These are phyloP conservation scores for Neodiprion lecontei DNA, from an alignment of 1,140 invertebrate species.

Conservation along the genomic window DNA sequence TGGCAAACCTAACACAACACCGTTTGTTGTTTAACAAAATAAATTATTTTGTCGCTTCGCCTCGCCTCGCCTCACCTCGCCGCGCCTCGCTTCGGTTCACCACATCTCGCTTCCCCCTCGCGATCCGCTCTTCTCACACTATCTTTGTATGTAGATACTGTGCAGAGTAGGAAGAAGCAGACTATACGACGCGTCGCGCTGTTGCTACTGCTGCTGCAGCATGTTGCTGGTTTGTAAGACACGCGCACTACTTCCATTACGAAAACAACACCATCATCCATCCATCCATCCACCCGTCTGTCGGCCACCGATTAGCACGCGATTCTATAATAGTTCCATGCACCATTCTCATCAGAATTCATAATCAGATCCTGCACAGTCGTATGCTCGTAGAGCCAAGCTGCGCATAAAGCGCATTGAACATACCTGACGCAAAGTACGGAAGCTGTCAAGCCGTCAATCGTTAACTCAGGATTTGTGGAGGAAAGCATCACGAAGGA, in stretches of 20 bases:
- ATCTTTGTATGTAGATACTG: not conserved
- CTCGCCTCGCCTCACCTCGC: constrained; percentile 29
- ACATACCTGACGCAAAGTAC: too few relatives aligned
- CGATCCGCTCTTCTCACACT: not conserved
- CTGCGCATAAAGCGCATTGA: too few relatives aligned
- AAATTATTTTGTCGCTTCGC: constrained; percentile 52
- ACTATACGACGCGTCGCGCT: constrained; percentile 20
- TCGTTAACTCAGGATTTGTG: too few relatives aligned
- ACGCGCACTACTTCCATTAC: constrained; percentile 30
- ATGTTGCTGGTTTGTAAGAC: constrained; percentile 17
- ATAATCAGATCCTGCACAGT: too few relatives aligned
- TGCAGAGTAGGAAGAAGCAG: not conserved
- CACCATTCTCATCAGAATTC: not conserved
- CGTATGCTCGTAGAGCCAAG: too few relatives aligned
- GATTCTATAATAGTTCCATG: not conserved
- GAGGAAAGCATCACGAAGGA: too few relatives aligned
- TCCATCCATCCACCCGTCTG: not conserved
- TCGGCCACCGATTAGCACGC: not conserved
- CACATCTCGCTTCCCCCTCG: not conserved
- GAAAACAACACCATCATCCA: not conserved
- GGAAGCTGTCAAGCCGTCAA: too few relatives aligned
- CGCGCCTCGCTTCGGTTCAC: not conserved
- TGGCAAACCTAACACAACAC: constrained; percentile 58
- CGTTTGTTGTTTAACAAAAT: constrained; percentile 58
- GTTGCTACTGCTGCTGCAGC: constrained; percentile 1